These are phyloP conservation scores for Upupa epops DNA, from an alignment of 2,113 vertebrate species.

Conservation along the genomic window DNA sequence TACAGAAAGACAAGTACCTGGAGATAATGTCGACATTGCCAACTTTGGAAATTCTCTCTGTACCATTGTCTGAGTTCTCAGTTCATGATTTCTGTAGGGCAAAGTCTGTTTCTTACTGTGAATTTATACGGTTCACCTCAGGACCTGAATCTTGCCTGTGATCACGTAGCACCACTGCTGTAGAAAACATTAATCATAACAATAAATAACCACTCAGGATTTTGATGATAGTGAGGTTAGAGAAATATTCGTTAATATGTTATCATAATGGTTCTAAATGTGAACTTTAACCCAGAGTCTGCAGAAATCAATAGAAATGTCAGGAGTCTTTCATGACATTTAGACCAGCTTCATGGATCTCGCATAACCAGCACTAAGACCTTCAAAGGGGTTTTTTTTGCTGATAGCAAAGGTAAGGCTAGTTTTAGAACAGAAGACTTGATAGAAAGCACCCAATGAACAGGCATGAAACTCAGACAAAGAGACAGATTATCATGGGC, in stretches of 20 bases:
- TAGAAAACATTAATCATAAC: not conserved
- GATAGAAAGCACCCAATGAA: not conserved
- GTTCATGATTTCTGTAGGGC: not conserved
- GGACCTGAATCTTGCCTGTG: not conserved
- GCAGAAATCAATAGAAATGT: not conserved
- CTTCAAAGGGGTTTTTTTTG: not conserved
- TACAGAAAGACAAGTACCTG: not conserved
- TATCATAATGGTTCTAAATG: not conserved
- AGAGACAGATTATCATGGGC: not conserved
- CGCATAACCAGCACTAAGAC: not conserved
- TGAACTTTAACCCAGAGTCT: not conserved
- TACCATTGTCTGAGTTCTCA: not conserved
- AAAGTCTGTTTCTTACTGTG: conserved; percentile 8
- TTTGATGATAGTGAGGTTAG: not conserved
- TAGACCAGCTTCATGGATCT: not conserved
- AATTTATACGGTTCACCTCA: not conserved
- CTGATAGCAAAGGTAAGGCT: not conserved
- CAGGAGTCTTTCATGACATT: not conserved
- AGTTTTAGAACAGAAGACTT: not conserved
- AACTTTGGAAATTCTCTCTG: not conserved
- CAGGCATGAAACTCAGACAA: not conserved
- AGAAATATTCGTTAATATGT: not conserved
- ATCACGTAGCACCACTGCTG: conserved; percentile 28
- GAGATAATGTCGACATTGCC: not conserved
- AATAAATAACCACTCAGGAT: not conserved